Percentiles rank a stretch among this genome's conserved stretches.
phyloP scores from a whole-genome alignment of 1,140 invertebrate species.

The Mylabris phalerata region DNA sequence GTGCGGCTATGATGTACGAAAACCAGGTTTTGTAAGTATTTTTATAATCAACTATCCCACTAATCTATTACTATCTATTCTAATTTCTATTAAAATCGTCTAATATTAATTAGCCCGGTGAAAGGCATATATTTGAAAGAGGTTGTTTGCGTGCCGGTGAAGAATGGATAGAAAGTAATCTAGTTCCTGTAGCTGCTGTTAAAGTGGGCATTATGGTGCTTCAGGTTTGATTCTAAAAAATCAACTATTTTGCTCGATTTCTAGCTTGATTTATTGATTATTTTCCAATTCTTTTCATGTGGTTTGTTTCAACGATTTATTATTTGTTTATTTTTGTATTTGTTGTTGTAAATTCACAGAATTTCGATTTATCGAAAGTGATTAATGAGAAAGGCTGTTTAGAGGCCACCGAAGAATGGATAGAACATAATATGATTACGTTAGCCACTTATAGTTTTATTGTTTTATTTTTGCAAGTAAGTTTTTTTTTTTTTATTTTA shows the following conservation, averaged over 20 bases:
- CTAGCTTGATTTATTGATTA: conserved; percentile 5
- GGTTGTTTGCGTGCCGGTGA: conserved; percentile 89
- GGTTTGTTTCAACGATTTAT: conserved; percentile 13
- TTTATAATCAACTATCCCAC: not conserved
- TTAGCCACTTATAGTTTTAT: conserved; percentile 80
- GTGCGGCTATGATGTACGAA: conserved; percentile 86
- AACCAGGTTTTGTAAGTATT: conserved; percentile 77
- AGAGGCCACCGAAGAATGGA: conserved; percentile 87
- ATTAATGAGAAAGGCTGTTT: conserved; percentile 93
- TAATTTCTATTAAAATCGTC: no score
- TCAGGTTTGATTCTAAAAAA: conserved; percentile 55
- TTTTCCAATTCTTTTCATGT: conserved; percentile 31
- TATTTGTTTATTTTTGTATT: conserved; percentile 37
- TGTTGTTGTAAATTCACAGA: conserved; percentile 52
- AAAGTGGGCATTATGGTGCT: conserved; percentile 74
- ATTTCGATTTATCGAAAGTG: conserved; percentile 65
- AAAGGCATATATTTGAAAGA: conserved; percentile 85
- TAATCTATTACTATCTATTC: not conserved
- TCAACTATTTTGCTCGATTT: conserved; percentile 5
- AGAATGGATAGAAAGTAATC: conserved; percentile 89
- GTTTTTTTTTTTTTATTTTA: conserved; percentile 31
- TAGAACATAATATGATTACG: conserved; percentile 86
- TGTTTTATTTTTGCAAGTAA: conserved; percentile 87
- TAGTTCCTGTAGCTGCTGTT: conserved; percentile 77
- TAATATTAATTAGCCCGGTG: conserved; percentile 55